Conservation (phyloP, 2,797 vertebrate genomes). For the Lacerta viridis region DNA sequence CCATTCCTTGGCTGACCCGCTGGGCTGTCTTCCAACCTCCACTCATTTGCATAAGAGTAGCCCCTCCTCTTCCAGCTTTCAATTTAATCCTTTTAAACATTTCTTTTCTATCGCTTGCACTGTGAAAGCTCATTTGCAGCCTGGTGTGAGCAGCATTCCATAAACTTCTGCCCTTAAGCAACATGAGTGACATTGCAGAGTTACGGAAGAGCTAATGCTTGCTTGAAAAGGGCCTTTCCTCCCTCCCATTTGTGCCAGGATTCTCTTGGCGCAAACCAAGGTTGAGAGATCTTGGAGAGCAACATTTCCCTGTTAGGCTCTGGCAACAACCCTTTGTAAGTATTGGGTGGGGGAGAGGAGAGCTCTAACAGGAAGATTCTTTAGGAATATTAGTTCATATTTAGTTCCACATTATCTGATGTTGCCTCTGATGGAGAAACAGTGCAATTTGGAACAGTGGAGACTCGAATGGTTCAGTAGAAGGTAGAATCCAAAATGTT, state of each 20-base stretch:
- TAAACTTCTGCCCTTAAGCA: constrained; percentile 52
- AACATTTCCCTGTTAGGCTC: neutral
- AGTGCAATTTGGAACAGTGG: neutral
- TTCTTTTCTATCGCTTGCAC: constrained; percentile 63
- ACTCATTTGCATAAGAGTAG: neutral
- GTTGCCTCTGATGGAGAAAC: too few species aligned
- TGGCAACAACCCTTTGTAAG: neutral
- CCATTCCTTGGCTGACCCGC: fast-evolving
- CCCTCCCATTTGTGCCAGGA: neutral
- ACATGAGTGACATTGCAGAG: constrained; percentile 60
- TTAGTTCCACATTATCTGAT: neutral
- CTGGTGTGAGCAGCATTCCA: constrained; percentile 25
- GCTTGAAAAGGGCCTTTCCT: constrained; percentile 27
- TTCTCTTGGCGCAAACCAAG: fast-evolving
- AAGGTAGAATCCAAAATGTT: neutral
- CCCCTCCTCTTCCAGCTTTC: constrained; percentile 46
- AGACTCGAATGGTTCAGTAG: neutral
- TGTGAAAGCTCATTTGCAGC: constrained; percentile 70
- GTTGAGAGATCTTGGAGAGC: constrained; percentile 27
- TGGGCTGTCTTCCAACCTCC: constrained; percentile 40
- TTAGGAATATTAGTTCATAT: neutral
- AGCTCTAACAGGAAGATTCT: fast-evolving
- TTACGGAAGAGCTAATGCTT: constrained; percentile 41
- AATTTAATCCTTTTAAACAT: constrained; percentile 71
- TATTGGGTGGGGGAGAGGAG: neutral